Evolutionary conservation across 2,797 vertebrate species (phyloP), one percentile per base, ranked within the genome.

Genomic region (Bovichtus diacanthus): DNA sequence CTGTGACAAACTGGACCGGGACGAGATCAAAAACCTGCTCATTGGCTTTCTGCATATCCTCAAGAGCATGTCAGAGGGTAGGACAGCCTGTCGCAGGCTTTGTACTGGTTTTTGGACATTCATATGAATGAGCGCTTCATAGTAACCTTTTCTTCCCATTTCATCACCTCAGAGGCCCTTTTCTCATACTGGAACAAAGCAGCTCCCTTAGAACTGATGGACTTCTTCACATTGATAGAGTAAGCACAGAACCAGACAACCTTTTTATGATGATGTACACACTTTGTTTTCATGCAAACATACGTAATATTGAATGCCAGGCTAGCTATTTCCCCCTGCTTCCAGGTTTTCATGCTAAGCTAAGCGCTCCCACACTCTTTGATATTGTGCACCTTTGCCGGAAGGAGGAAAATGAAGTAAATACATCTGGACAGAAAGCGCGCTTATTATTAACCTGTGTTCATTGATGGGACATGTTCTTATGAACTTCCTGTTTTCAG

Each of bases 31-130:
- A 93, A 98, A 96, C 87, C 94, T 99, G 61, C 95, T 99, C 54
- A 97, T 99, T 97, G 99, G 97, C 89, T 98, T 99, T 73, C 95
- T 99, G 63, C 96, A 99, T 63, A 95, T 99, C 80, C 94, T 99
- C 70, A 99, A 98, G 93, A 99, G 96, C 94, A 99, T 99, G 98
- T 99, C 98, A 44, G 98, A 99, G 2, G 98, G 98, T 99, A 94
- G 53, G 96, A 82, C 55, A 0, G 41, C 31, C 34, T 8, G 36
- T 12, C 25, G 53, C 21, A 46, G 8, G 23, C 66, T 84, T 2
- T 46, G 2, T 1, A 0, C 18, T 27, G 34, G 15, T 60, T 47
- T 51, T 56, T 47, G 39, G n/a, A 61, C 58, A 31, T 23, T 43
- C 2, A 39, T 49, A 4, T 4, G 21, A 49, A 47, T 3, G 29